These are phyloP conservation scores for Sceloporus tristichus DNA, from an alignment of 2,113 vertebrate genomes.

Conservation along the genomic window DNA sequence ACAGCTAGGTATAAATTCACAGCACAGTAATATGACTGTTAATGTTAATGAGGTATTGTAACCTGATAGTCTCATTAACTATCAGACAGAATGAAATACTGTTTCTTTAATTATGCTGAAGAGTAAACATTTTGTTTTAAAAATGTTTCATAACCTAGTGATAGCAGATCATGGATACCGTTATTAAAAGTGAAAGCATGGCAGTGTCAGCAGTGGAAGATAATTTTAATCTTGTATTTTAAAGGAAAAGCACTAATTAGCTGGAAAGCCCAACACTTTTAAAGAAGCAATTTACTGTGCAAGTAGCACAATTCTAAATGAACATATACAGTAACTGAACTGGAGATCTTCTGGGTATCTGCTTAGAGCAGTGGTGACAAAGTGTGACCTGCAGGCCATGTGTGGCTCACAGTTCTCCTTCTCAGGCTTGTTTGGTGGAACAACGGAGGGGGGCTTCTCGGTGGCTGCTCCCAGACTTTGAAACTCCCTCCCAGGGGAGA, in stretches of 20 bases:
- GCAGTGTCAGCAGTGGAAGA: slow-evolving; percentile 41
- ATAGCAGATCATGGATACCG: slow-evolving; percentile 43
- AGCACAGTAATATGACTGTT: slow-evolving; percentile 45
- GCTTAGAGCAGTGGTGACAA: neutral
- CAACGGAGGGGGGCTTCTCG: too few species aligned
- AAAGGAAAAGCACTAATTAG: slow-evolving; percentile 64
- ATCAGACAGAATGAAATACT: slow-evolving; percentile 48
- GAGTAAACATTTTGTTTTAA: slow-evolving; percentile 38
- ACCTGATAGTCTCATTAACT: slow-evolving; percentile 44
- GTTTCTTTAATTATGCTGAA: slow-evolving; percentile 50
- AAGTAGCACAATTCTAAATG: slow-evolving; percentile 54
- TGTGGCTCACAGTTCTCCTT: too few species aligned
- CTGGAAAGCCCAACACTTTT: slow-evolving; percentile 18
- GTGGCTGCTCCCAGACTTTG: too few species aligned
- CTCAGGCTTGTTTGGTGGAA: too few species aligned
- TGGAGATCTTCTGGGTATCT: slow-evolving; percentile 51
- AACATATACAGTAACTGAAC: slow-evolving; percentile 49
- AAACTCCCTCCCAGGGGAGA: too few species aligned
- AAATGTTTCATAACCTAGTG: slow-evolving; percentile 27
- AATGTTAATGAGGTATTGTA: slow-evolving; percentile 42
- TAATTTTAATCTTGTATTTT: slow-evolving; percentile 65
- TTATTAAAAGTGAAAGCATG: slow-evolving; percentile 56
- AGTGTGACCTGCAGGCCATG: too few species aligned
- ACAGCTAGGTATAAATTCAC: slow-evolving; percentile 35
- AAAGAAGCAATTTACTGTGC: slow-evolving; percentile 60